These are phyloP conservation scores for Iphiclides podalirius DNA, from an alignment of 2,888 invertebrate species.

Conservation along the genomic window DNA sequence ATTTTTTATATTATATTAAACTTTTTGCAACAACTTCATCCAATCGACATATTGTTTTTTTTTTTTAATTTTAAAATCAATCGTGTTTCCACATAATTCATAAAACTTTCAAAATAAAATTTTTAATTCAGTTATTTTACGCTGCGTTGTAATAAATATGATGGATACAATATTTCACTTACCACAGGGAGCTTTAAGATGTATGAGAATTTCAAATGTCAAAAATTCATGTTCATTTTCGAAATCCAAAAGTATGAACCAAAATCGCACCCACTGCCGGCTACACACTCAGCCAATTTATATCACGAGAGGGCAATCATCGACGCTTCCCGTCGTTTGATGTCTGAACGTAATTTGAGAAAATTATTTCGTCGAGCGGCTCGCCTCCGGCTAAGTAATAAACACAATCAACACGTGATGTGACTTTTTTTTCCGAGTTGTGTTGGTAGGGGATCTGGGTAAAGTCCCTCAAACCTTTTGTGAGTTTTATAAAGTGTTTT, in stretches of 20 bases:
- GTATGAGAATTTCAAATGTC: too few species aligned
- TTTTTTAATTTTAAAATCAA: too few species aligned
- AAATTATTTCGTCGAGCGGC: conserved; percentile 56
- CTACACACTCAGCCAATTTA: conserved; percentile 72
- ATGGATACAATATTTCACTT: too few species aligned
- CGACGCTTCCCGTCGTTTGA: conserved; percentile 61
- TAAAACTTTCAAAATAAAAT: too few species aligned
- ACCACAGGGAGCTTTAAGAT: too few species aligned
- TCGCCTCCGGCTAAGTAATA: conserved; percentile 47
- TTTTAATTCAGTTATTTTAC: too few species aligned
- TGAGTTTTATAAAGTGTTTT: conserved; percentile 21
- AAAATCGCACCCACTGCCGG: conserved; percentile 58
- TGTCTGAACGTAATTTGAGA: conserved; percentile 63
- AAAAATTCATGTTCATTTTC: conserved; percentile 2
- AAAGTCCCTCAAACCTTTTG: conserved; percentile 17
- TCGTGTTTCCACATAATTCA: too few species aligned
- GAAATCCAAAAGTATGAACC: conserved; percentile 35
- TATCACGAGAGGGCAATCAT: conserved; percentile 70
- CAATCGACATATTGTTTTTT: too few species aligned
- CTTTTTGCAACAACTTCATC: too few species aligned
- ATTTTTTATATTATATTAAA: too few species aligned
- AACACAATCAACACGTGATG: conserved; percentile 31
- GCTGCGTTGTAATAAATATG: too few species aligned
- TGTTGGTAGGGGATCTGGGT: conserved; percentile 30
- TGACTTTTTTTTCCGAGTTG: conserved; percentile 30